These are phyloP conservation scores for Petrocephalus sullivani DNA, from an alignment of 2,797 vertebrate species.

Conservation along the genomic window DNA sequence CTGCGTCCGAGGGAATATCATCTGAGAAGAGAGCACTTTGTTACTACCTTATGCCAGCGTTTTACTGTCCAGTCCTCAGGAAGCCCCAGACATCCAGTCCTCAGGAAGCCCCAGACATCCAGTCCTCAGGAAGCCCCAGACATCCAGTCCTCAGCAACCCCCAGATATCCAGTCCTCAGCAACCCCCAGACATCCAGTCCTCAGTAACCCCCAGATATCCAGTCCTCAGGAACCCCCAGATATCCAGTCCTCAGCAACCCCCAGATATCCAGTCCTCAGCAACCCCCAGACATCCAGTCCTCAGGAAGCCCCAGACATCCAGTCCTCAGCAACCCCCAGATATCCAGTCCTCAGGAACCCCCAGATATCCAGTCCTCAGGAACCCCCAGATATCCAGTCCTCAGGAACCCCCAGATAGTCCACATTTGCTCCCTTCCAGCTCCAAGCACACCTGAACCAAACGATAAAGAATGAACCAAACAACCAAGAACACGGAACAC, in stretches of 20 bases:
- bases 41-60: neutral
- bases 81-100: neutral
- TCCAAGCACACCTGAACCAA: neutral
- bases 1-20: conserved; percentile 82
- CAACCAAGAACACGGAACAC: no score
- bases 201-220: neutral
- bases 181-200: neutral
- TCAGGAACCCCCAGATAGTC: neutral
- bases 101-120: neutral
- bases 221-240: neutral
- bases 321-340: no score
- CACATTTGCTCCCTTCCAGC: neutral
- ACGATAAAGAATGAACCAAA: neutral
- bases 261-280: neutral
- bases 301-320: neutral
- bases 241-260: neutral
- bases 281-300: no score
- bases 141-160: neutral
- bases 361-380: neutral
- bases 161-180: neutral
- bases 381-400: neutral
- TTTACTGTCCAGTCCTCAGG: neutral
- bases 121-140: neutral
- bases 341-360: no score
- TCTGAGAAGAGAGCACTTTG: conserved; percentile 52